Evolutionary conservation across 2,797 vertebrate genomes (phyloP).

Genomic region (Tragelaphus eurycerus): DNA sequence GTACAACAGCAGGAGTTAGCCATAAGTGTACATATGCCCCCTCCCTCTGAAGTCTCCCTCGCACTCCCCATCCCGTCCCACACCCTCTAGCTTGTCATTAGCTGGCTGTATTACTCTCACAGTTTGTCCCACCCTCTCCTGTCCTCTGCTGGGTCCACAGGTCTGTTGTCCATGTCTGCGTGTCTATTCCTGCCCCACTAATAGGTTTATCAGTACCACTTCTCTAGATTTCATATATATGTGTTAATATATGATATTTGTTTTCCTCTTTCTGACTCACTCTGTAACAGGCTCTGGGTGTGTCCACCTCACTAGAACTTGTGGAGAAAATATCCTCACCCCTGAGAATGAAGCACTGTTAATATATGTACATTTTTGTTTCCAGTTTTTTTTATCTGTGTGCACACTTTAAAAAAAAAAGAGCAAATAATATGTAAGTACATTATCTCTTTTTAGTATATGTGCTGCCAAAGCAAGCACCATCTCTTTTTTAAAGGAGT

Average conservation of each 20-base stretch:
- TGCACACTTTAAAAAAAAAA: neutral
- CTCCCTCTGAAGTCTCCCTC: neutral
- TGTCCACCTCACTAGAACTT: neutral
- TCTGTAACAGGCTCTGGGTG: neutral
- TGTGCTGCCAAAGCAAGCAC: neutral
- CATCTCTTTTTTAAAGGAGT: constrained; percentile 3
- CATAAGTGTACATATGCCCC: neutral
- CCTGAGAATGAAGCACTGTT: neutral
- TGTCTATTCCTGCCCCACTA: neutral
- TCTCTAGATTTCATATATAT: neutral
- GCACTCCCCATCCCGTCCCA: neutral
- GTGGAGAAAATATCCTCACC: neutral
- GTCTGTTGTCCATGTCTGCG: neutral
- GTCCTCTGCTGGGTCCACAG: neutral
- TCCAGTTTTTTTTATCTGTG: neutral
- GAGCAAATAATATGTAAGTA: neutral
- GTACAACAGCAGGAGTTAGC: neutral
- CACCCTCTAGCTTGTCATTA: neutral
- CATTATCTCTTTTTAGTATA: neutral
- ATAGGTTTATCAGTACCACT: neutral
- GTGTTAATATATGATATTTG: neutral
- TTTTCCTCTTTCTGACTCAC: neutral
- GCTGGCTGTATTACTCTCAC: neutral
- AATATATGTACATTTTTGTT: neutral
- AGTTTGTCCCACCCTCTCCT: neutral